phyloP scores from a whole-genome alignment of 2,888 invertebrate genomes.

The Thelaira solivaga region DNA sequence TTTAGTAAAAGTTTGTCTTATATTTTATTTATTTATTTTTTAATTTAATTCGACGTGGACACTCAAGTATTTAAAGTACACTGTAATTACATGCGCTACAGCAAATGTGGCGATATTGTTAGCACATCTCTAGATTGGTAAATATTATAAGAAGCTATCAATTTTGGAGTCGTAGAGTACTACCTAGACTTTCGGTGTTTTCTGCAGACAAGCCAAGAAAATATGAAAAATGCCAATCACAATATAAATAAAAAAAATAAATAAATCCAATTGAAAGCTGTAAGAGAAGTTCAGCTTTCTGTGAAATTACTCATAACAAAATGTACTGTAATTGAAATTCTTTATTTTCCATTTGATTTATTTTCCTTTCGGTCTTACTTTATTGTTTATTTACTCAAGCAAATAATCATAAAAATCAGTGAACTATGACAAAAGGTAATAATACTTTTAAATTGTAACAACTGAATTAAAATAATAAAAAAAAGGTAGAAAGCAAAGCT shows the following conservation, averaged over 20 bases:
- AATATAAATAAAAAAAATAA: too few species aligned
- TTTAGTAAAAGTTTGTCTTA: conserved; percentile 37
- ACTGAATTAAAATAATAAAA: conserved; percentile 10
- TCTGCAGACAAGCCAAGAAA: too few species aligned
- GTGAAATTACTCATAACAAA: too few species aligned
- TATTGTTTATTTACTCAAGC: conserved; percentile 17
- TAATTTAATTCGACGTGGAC: background rate
- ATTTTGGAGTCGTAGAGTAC: too few species aligned
- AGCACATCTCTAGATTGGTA: too few species aligned
- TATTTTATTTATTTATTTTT: background rate
- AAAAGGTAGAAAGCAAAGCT: background rate
- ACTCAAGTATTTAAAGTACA: background rate
- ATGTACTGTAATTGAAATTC: too few species aligned
- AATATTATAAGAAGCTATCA: too few species aligned
- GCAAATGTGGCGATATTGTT: too few species aligned
- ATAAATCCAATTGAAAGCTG: too few species aligned
- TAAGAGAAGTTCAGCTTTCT: too few species aligned
- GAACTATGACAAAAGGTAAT: conserved; percentile 52
- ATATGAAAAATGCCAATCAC: too few species aligned
- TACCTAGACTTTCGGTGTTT: too few species aligned
- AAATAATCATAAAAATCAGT: conserved; percentile 59
- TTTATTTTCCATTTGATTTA: background rate
- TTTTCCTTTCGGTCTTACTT: background rate
- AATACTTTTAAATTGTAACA: conserved; percentile 28
- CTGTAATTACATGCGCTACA: background rate